Evolutionary conservation across 2,113 vertebrate genomes (phyloP).

Genomic region (Thunnus thynnus): DNA sequence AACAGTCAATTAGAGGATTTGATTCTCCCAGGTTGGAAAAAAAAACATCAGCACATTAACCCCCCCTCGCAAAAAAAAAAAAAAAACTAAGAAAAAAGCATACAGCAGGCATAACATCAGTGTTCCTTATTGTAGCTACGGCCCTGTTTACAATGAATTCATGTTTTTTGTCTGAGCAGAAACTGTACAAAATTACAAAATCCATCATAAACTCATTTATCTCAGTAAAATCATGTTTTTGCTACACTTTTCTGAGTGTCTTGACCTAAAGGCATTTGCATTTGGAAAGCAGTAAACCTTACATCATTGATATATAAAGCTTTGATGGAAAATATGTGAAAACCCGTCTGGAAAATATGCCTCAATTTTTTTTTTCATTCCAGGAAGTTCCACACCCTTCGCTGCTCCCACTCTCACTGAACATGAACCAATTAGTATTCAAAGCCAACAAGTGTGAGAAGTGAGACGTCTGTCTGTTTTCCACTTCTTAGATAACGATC

Average conservation of each 20-base stretch:
- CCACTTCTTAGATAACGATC: conserved; percentile 39
- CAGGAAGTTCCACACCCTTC: conserved; percentile 72
- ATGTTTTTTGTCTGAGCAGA: background rate
- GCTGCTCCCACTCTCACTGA: conserved; percentile 27
- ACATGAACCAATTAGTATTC: conserved; percentile 48
- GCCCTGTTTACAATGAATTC: too few species aligned
- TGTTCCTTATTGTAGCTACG: background rate
- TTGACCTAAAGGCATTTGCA: background rate
- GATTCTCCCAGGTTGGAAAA: too few species aligned
- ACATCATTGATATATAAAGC: background rate
- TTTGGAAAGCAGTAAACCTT: background rate
- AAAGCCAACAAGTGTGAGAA: conserved; percentile 23
- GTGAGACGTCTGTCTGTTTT: conserved; percentile 36
- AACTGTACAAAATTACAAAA: conserved; percentile 7
- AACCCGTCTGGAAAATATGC: conserved; percentile 45
- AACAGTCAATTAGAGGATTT: too few species aligned
- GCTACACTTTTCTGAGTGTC: too few species aligned
- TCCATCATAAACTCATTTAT: conserved; percentile 26
- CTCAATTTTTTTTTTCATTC: conserved; percentile 51
- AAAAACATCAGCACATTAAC: too few species aligned
- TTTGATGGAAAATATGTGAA: conserved; percentile 40
- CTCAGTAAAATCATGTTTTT: background rate
- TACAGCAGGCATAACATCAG: background rate
- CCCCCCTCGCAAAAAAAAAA: too few species aligned
- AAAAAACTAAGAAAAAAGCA: too few species aligned